phyloP scores from a whole-genome alignment of 2,888 invertebrate species.

The Aphodius granarius region DNA sequence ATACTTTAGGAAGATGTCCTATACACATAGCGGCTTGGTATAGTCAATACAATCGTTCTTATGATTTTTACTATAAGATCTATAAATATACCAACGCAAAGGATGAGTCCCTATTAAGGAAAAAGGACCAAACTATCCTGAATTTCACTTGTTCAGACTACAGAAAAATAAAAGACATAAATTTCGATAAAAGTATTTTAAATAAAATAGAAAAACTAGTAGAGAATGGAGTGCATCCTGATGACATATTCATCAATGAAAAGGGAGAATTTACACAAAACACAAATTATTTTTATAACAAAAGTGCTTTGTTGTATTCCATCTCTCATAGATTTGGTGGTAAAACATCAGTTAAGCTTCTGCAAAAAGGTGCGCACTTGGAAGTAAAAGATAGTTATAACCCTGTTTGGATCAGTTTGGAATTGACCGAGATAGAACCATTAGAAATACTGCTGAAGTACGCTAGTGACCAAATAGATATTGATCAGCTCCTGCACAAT shows the following conservation, averaged over 20 bases:
- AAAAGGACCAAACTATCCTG: neutral
- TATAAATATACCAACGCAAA: neutral
- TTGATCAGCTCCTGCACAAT: neutral
- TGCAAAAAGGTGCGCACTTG: neutral
- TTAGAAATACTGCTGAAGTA: neutral
- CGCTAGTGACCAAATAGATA: neutral
- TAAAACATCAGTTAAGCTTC: neutral
- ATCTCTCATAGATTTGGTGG: neutral
- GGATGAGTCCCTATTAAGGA: neutral
- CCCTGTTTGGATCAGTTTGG: neutral
- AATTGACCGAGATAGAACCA: neutral
- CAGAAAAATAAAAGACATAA: neutral
- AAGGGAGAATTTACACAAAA: neutral
- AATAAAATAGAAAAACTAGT: neutral
- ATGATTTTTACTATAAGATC: neutral
- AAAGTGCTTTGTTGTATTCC: neutral
- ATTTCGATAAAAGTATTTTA: neutral
- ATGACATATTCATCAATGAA: neutral
- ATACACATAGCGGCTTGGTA: conserved; percentile 3
- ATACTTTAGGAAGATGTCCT: neutral
- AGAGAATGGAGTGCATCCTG: neutral
- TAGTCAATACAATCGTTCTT: neutral
- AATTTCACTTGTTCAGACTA: conserved; percentile 1
- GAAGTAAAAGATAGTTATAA: neutral
- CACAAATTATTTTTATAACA: neutral